Evolutionary conservation across 2,113 vertebrate genomes (phyloP), one percentile per base, ranked within the genome.

Genomic region (Periophthalmus modestus): DNA sequence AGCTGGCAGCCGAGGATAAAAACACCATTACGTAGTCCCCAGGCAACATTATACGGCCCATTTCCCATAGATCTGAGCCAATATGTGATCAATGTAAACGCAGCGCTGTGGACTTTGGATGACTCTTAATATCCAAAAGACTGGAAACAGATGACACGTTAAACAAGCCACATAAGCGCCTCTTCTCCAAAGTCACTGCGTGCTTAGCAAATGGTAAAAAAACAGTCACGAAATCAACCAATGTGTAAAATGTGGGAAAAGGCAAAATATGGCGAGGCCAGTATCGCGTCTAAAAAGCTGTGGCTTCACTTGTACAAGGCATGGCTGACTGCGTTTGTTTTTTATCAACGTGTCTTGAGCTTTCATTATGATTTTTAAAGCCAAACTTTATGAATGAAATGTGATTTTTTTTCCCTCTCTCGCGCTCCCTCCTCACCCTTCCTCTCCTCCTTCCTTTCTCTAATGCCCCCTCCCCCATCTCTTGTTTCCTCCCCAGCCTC

Each of bases 351-450:
- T 89, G 91, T 90, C 91, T 92, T 89, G 83, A 82, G 87, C 82
- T 94, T 94, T 93, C 94, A 94, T 94, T 94, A 94, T 94, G 93
- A 94, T 94, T 94, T 94, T 94, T 94, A 93, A 94, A 94, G 92
- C 91, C 92, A 91, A 90, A 95, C 94, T 95, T 95, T 95, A 95
- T 96, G 95, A 96, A 96, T 96, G 95, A 94, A 95, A 94, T 93
- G 92, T 90, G 91, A 92, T 93, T 89, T 89, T 90, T 83, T 68
- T 90, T 86, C 85, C 72, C 81, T 77, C 83, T 62, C 83, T 62
- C 85, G 87, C 84, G 73, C 89, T 83, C 88, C 92, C 90, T 87
- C 81, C 83, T 88, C 82, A 89, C 89, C 82, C 91, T 87, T 86
- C 86, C 87, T 84, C 85, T 86, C 87, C 79, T 91, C 85, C 82